phyloP scores from a whole-genome alignment of 2,113 vertebrate species.

The Felis catus region F.catus_Fca126_mat1.0 CM031412.1:178972501-178973000 shows the following conservation, averaged over 20 bases:
- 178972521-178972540: background rate
- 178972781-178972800: background rate
- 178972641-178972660: background rate
- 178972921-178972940: background rate
- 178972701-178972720: too few species aligned
- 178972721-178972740: background rate
- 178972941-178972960: background rate
- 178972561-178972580: background rate
- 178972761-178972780: background rate
- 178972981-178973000: background rate
- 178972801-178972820: background rate
- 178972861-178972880: background rate
- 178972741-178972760: background rate
- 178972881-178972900: background rate
- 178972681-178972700: background rate
- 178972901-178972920: accelerated
- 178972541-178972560: background rate
- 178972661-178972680: background rate
- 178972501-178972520: background rate
- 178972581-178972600: background rate
- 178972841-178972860: background rate
- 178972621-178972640: background rate
- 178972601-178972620: background rate
- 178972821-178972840: background rate
- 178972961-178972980: background rate